phyloP scores from a whole-genome alignment of 2,113 vertebrate species.

The Arothron firmamentum region DNA sequence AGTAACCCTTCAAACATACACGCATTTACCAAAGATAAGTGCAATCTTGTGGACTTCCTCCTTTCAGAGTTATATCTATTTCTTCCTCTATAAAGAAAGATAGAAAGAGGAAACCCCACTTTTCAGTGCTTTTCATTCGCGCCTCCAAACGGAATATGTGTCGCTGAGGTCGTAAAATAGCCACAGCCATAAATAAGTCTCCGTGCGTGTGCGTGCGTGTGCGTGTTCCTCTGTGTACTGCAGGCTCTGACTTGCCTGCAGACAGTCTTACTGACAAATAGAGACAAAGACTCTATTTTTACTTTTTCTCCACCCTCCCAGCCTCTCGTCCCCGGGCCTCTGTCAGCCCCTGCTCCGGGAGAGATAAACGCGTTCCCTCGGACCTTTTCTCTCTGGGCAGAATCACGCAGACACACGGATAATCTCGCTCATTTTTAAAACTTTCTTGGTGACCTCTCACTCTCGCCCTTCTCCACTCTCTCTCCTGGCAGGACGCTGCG shows the following conservation, averaged over 20 bases:
- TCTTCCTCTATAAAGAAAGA: too few species aligned
- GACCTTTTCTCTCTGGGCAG: conserved; percentile 14
- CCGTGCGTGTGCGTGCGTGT: conserved; percentile 18
- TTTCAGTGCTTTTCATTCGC: conserved; percentile 32
- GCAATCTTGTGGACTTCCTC: too few species aligned
- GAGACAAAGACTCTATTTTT: conserved; percentile 67
- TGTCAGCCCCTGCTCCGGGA: conserved; percentile 21
- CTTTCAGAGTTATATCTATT: too few species aligned
- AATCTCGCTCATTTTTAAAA: conserved; percentile 27
- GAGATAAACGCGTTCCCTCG: background rate
- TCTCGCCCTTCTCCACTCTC: conserved; percentile 6
- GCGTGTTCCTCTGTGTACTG: conserved; percentile 6
- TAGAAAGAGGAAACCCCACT: background rate
- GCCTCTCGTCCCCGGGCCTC: conserved; percentile 2
- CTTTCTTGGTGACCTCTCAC: conserved; percentile 26
- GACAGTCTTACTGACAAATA: conserved; percentile 47
- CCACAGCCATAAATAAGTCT: conserved; percentile 54
- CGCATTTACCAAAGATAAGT: too few species aligned
- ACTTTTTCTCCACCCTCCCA: conserved; percentile 43
- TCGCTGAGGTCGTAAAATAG: conserved; percentile 53
- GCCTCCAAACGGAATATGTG: conserved; percentile 45
- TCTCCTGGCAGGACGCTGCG: conserved; percentile 54
- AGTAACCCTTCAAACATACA: too few species aligned
- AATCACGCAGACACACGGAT: conserved; percentile 33
- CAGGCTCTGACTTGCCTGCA: conserved; percentile 52